Conservation (phyloP, 2,888 invertebrate species). For the Sussaba pulchella region DNA sequence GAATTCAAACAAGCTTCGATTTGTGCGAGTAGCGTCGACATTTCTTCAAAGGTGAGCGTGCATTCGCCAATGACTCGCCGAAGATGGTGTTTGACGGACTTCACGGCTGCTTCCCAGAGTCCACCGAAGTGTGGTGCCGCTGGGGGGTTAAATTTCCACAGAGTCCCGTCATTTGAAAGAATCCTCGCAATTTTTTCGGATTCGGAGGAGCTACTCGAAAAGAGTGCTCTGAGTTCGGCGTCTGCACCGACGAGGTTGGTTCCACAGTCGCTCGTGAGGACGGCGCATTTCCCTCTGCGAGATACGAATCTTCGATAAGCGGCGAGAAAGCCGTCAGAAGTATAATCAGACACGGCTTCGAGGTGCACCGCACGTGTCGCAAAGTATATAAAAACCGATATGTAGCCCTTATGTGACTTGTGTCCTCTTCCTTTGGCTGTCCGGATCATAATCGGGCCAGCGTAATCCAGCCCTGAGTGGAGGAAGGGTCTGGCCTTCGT, state of each 20-base stretch:
- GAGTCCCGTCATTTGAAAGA: slow-evolving; percentile 59
- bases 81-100: too few species aligned
- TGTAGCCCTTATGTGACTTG: slow-evolving; percentile 33
- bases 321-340: slow-evolving; percentile 12
- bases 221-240: slow-evolving; percentile 27
- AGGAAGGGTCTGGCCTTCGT: slow-evolving; percentile 33
- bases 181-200: slow-evolving; percentile 10
- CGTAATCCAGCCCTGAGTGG: slow-evolving; percentile 58
- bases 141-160: slow-evolving; percentile 74
- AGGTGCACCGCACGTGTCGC: slow-evolving; percentile 24
- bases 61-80: too few species aligned
- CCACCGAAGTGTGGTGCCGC: slow-evolving; percentile 73
- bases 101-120: slow-evolving; percentile 74
- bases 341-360: slow-evolving; percentile 36
- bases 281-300: slow-evolving; percentile 20
- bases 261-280: slow-evolving; percentile 37
- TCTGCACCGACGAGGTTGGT: slow-evolving; percentile 55
- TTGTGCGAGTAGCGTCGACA: too few species aligned
- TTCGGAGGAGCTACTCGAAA: background rate
- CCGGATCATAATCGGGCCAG: slow-evolving; percentile 38
- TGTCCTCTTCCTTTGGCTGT: slow-evolving; percentile 29
- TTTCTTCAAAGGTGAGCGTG: too few species aligned
- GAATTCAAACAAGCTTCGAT: too few species aligned
- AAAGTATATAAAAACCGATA: slow-evolving; percentile 24
- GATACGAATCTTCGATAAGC: slow-evolving; percentile 27